Conservation (phyloP, 2,113 vertebrate species). For the Clupea harengus region DNA sequence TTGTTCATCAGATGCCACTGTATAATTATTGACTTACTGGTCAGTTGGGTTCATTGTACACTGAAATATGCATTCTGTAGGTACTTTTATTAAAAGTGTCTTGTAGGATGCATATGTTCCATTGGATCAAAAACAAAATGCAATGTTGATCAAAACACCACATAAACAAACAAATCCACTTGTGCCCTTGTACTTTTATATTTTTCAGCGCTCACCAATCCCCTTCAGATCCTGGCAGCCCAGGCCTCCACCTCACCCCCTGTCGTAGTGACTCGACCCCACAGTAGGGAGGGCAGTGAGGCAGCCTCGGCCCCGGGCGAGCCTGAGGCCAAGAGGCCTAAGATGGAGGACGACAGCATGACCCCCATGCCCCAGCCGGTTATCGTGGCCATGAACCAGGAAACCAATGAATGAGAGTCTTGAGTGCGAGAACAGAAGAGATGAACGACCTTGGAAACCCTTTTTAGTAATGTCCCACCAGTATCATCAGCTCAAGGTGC, state of each 20-base stretch:
- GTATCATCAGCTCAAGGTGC: constrained; percentile 44
- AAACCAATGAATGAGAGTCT: constrained; percentile 52
- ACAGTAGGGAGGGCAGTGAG: constrained; percentile 67
- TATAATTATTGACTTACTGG: too few relatives aligned
- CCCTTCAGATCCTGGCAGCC: constrained; percentile 91
- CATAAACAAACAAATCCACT: background rate
- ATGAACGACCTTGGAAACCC: constrained; percentile 26
- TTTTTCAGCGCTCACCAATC: constrained; percentile 82
- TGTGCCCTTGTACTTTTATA: background rate
- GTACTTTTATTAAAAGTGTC: too few relatives aligned
- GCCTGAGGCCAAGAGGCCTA: constrained; percentile 83
- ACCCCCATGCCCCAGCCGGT: constrained; percentile 73
- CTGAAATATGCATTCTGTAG: too few relatives aligned
- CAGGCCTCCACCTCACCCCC: constrained; percentile 93
- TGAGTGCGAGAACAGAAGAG: constrained; percentile 20
- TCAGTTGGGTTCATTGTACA: too few relatives aligned
- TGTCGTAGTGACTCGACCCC: constrained; percentile 80
- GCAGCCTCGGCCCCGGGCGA: constrained; percentile 66
- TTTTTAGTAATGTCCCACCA: constrained; percentile 36
- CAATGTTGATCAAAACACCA: too few relatives aligned
- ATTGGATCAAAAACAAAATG: too few relatives aligned
- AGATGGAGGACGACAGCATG: constrained; percentile 76
- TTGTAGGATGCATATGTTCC: too few relatives aligned
- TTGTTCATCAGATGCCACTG: too few relatives aligned
- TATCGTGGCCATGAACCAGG: constrained; percentile 75